phyloP scores from a whole-genome alignment of 2,797 vertebrate species.

The Anguilla pacifica region DNA sequence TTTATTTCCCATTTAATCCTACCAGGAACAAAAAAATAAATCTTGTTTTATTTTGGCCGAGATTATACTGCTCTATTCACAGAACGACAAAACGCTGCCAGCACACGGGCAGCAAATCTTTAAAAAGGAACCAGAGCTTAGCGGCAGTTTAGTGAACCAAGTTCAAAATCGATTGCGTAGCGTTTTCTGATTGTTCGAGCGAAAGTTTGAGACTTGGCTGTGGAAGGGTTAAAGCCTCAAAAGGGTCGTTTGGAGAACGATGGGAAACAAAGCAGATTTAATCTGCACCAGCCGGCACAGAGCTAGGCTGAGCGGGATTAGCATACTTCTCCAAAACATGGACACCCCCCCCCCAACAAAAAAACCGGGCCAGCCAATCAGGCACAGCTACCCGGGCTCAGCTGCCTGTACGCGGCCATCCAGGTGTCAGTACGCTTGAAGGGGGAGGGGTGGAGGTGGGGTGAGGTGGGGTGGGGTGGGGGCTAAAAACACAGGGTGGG shows the following conservation, averaged over 20 bases:
- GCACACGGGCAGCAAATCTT: background rate
- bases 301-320: slow-evolving; percentile 59
- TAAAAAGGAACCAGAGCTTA: background rate
- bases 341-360: slow-evolving; percentile 55
- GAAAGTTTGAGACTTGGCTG: background rate
- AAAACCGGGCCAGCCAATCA: slow-evolving; percentile 42
- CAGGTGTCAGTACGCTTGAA: background rate
- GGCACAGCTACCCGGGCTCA: slow-evolving; percentile 54
- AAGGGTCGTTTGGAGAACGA: background rate
- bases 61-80: background rate
- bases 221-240: background rate
- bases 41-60: background rate
- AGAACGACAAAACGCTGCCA: background rate
- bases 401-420: background rate
- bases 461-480: too few species aligned
- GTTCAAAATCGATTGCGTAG: background rate
- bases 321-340: slow-evolving; percentile 63
- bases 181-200: background rate
- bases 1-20: background rate
- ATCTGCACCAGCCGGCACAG: slow-evolving; percentile 43
- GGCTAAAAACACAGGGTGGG: background rate
- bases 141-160: background rate
- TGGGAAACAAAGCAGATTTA: slow-evolving; percentile 40
- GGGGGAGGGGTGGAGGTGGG: background rate
- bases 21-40: background rate